Evolutionary conservation across 1,140 invertebrate genomes (phyloP).

Genomic region (Tetranychus urticae): DNA sequence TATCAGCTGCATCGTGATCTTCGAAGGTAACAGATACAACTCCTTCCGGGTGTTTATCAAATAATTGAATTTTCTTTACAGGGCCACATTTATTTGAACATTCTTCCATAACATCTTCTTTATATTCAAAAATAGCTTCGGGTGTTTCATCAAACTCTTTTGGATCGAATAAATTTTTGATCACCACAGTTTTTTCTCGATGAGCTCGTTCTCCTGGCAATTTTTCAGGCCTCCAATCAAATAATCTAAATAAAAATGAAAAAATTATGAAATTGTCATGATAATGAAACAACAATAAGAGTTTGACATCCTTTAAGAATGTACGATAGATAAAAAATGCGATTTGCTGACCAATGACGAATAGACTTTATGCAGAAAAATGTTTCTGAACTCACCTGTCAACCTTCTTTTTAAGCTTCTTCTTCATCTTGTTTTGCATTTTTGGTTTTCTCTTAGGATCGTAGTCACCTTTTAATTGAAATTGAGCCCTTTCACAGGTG

Average conservation of each 20-base stretch:
- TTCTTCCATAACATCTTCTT: conserved; percentile 68
- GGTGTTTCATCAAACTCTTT: conserved; percentile 71
- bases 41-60: conserved; percentile 83
- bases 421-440: conserved; percentile 43
- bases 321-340: neutral
- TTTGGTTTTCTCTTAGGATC: conserved; percentile 78
- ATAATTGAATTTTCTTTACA: conserved; percentile 72
- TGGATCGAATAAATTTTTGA: conserved; percentile 81
- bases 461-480: conserved; percentile 81
- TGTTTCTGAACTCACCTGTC: conserved; percentile 40
- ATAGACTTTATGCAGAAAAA: neutral
- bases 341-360: neutral
- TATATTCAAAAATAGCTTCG: conserved; percentile 62
- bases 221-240: conserved; percentile 89
- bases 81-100: conserved; percentile 62
- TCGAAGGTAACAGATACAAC: conserved; percentile 76
- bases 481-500: conserved; percentile 73
- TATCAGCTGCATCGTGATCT: conserved; percentile 67
- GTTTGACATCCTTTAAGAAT: neutral
- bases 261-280: neutral
- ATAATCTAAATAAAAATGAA: conserved; percentile 33
- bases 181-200: conserved; percentile 67
- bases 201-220: conserved; percentile 53
- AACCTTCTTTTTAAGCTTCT: conserved; percentile 74
- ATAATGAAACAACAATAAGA: neutral